Evolutionary conservation across 2,113 vertebrate species (phyloP), one percentile per base, ranked within the genome.

Genomic region (Clarias batrachus): DNA sequence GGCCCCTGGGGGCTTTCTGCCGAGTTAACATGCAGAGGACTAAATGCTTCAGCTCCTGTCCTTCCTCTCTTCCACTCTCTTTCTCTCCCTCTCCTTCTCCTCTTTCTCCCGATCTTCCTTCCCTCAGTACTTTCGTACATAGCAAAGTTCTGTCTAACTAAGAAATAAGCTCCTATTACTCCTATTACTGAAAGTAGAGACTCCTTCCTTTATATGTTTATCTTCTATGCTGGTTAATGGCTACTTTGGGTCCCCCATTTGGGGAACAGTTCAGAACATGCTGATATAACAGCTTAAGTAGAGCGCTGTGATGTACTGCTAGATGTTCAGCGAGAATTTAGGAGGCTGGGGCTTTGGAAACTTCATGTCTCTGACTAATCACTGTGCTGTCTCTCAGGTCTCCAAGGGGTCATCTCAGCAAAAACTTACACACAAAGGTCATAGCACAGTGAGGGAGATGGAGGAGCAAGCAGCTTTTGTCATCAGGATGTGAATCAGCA

Each of bases 401-500:
- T 98, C 76, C 99, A 99, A 93, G 98, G 98, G 1, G 98, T 97
- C 0, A 97, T 97, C 37, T 98, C 97, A 0, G 97, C 97, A 87
- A 99, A 98, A 94, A 99, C 99, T 13, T 98, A 99, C 33, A 99
- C 98, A 99, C 94, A 99, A 99, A 92, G 98, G 98, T 90, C 97
- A 98, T 0, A 94, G 96, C 23, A 94, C 97, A 0, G 95, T 96
- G 6, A 92, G 97, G 54, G 97, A 99, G 78, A 92, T 94, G 0
- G 97, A 99, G 87, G 98, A 99, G 13, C 97, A 98, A 90, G 91
- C 96, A 3, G 95, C n/a, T n/a, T n/a, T n/a, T n/a, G n/a, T n/a
- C n/a, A n/a, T n/a, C n/a, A n/a, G n/a, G n/a, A n/a, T n/a, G n/a
- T n/a, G n/a, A n/a, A n/a, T n/a, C 57, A 33, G 57, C 30, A 10